Base-by-base conservation (phyloP, 2,888 invertebrate genomes). In the Apamea crenata region DNA sequence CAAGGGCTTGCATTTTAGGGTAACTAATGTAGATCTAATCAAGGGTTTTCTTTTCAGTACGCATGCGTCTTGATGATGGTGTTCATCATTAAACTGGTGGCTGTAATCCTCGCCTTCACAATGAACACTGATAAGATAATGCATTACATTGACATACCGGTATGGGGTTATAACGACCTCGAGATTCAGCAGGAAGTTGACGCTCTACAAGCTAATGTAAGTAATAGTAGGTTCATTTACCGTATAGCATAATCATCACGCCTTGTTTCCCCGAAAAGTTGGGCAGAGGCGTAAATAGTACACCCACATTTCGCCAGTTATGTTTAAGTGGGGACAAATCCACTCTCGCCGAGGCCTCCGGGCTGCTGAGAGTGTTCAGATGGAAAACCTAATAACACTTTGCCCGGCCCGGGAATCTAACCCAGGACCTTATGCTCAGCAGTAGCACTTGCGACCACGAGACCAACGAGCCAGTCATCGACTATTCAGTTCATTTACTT, bases 181-280 rank as follows among this genome's bases (percentile, higher is more conserved):
- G 97, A 97, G 87, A 93, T 96, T 7, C 92, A 92, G 76, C 89
- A 82, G 25, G 97, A 97, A 89, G 91, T 97, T 5, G 95, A 96
- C 77, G 77, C 85, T 21, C 83, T 97, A 75, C 97, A 97, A 90
- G 81, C 82, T 67, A 85, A 91, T 82, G 97, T 97, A 89, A 93
- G 95, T 63, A 32, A 29, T 12, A 2, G 7, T 25, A 25, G 21
- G 32, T 32, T 32, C 3, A 50, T 25, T 53, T 53, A 61, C 29
- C 16, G 14, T 7, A 29, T 29, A 29, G 16, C 14, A 7, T 16
- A 29, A 61, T 7, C 12, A 56, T 12, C n/a, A n/a, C n/a, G 25
- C 56, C 25, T 56, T 56, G 53, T 8, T 53, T 21, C 53, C 1
- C 21, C 8, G 53, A n/a, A 5, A n/a, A n/a, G 6, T 59, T 59